Conservation (phyloP, 1,140 invertebrate genomes). For the Drosophila rhopaloa region DNA sequence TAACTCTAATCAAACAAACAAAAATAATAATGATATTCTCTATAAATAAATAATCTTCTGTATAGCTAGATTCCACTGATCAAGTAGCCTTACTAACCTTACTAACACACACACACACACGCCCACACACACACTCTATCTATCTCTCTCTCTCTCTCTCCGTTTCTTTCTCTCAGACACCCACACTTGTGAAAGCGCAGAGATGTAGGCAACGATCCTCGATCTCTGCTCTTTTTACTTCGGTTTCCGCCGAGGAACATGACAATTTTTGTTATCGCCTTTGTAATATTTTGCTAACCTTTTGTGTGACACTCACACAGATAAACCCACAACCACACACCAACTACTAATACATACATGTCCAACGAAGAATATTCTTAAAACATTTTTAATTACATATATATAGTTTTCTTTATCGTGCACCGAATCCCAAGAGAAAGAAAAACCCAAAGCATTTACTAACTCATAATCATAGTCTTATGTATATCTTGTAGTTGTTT, state of each 20-base stretch:
- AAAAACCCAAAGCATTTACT: constrained; percentile 24
- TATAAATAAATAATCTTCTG: constrained; percentile 48
- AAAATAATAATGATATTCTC: constrained; percentile 23
- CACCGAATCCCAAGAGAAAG: constrained; percentile 41
- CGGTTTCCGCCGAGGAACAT: constrained; percentile 33
- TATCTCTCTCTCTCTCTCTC: constrained; percentile 6
- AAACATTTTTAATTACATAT: constrained; percentile 36
- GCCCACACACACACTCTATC: constrained; percentile 1
- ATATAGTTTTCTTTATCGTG: constrained; percentile 63
- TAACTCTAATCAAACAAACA: constrained; percentile 49
- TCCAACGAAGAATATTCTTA: constrained; percentile 5
- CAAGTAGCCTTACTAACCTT: constrained; percentile 68
- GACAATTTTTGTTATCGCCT: constrained; percentile 53
- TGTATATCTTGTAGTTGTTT: constrained; percentile 80
- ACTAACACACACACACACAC: constrained; percentile 11
- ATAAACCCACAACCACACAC: constrained; percentile 8
- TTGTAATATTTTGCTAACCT: constrained; percentile 79
- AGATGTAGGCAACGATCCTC: background rate
- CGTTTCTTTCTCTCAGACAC: constrained; percentile 10
- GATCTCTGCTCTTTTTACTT: constrained; percentile 26
- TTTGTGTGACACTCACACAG: constrained; percentile 53
- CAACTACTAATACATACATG: constrained; percentile 18
- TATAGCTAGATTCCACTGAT: constrained; percentile 68
- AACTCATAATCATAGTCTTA: constrained; percentile 54
- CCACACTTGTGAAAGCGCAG: constrained; percentile 13